These are phyloP conservation scores for Onchidella celtica DNA, from an alignment of 2,888 invertebrate species.

Conservation along the genomic window DNA sequence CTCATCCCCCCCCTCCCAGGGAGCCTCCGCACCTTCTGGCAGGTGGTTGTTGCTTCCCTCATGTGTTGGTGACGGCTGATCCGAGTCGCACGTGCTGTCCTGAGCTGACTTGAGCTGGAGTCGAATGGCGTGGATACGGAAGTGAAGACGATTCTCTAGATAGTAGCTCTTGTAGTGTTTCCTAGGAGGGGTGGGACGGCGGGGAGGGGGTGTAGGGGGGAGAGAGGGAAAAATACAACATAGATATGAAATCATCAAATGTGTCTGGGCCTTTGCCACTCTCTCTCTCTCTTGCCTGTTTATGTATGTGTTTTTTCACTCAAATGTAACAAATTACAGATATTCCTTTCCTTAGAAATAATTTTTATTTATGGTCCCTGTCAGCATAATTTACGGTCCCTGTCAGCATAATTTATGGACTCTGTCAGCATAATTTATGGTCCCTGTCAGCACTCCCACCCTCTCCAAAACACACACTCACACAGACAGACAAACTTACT, in stretches of 20 bases:
- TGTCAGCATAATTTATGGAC: too few relatives aligned
- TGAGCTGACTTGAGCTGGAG: constrained; percentile 60
- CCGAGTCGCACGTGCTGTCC: constrained; percentile 32
- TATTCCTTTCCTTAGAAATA: too few relatives aligned
- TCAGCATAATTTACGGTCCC: too few relatives aligned
- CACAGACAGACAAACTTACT: too few relatives aligned
- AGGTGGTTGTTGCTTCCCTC: background rate
- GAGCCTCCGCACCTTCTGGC: background rate
- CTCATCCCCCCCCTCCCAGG: background rate
- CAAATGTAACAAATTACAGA: too few relatives aligned
- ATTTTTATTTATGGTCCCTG: too few relatives aligned
- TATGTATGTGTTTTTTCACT: too few relatives aligned
- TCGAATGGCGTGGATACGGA: constrained; percentile 88
- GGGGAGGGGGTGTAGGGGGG: background rate
- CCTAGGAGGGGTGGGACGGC: constrained; percentile 82
- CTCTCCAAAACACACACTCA: too few relatives aligned
- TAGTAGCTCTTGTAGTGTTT: constrained; percentile 93
- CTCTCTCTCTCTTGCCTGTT: too few relatives aligned
- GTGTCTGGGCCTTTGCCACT: too few relatives aligned
- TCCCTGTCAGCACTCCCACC: too few relatives aligned
- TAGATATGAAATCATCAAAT: background rate
- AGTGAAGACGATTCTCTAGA: constrained; percentile 93
- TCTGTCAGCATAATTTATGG: too few relatives aligned
- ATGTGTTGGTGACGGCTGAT: constrained; percentile 25
- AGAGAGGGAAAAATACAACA: background rate